phyloP scores from a whole-genome alignment of 2,797 vertebrate species.

The Sarcoramphus papa region DNA sequence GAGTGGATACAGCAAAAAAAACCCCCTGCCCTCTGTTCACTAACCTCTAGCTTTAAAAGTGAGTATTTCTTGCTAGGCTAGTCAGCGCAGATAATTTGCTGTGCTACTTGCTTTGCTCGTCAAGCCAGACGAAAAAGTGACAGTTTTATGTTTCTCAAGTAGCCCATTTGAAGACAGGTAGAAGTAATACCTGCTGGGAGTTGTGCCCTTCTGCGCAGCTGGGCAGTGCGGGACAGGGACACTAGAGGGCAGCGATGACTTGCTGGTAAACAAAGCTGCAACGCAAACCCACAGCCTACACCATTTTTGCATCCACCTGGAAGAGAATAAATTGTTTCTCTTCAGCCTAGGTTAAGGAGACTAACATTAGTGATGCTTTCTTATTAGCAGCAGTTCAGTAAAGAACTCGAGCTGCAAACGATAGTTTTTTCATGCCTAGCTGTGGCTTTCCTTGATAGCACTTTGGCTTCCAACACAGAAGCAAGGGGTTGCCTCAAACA shows the following conservation, averaged over 20 bases:
- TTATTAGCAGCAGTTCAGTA: not conserved
- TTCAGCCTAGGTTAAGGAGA: not conserved
- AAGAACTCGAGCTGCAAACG: not conserved
- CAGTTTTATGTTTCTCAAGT: rapidly evolving
- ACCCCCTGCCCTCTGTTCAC: not conserved
- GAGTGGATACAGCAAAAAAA: not conserved
- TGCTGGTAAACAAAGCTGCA: not conserved
- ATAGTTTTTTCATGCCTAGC: not conserved
- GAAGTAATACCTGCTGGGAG: not conserved
- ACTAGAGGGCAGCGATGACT: slow-evolving; percentile 1
- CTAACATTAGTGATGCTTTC: rapidly evolving
- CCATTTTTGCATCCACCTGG: not conserved
- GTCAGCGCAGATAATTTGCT: not conserved
- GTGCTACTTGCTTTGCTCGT: not conserved
- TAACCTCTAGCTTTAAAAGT: not conserved
- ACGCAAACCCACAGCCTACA: rapidly evolving
- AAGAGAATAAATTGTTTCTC: rapidly evolving
- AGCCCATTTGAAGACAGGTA: not conserved
- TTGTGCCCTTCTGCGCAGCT: not conserved
- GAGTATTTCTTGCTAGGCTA: too few species aligned
- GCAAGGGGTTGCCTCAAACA: not conserved
- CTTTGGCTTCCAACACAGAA: not conserved
- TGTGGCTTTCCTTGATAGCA: not conserved
- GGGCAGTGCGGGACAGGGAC: not conserved
- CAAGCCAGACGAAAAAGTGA: not conserved